Conservation (phyloP, 1,140 invertebrate genomes). For the Achroia grisella region DNA sequence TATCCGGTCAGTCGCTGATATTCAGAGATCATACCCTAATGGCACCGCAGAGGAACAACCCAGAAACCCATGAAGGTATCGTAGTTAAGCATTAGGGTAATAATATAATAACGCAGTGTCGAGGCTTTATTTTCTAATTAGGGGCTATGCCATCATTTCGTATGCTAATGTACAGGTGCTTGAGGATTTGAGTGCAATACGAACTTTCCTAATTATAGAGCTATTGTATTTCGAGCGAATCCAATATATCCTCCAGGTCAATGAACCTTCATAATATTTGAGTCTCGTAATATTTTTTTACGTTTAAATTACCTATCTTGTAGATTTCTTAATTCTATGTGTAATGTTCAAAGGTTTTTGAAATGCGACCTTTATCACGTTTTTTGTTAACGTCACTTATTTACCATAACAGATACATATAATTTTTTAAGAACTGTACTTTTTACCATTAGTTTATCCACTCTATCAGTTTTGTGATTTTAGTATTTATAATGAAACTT, state of each 20-base stretch:
- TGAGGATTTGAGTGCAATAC: slow-evolving; percentile 11
- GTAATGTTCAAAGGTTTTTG: too few species aligned
- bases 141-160: slow-evolving; percentile 18
- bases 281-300: too few species aligned
- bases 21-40: slow-evolving; percentile 27
- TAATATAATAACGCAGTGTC: slow-evolving; percentile 25
- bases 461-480: too few species aligned
- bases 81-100: slow-evolving; percentile 47
- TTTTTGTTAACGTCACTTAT: too few species aligned
- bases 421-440: too few species aligned
- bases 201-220: slow-evolving; percentile 4
- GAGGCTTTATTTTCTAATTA: slow-evolving; percentile 3
- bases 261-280: neutral
- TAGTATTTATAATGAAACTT: too few species aligned
- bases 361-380: too few species aligned
- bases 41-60: slow-evolving; percentile 11
- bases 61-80: neutral
- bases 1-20: slow-evolving; percentile 43
- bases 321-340: too few species aligned
- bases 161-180: slow-evolving; percentile 38
- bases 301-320: too few species aligned
- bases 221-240: neutral
- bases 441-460: too few species aligned
- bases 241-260: neutral
- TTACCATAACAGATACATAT: too few species aligned